phyloP scores from a whole-genome alignment of 1,140 invertebrate genomes.

The Globodera ellingtonae region DNA sequence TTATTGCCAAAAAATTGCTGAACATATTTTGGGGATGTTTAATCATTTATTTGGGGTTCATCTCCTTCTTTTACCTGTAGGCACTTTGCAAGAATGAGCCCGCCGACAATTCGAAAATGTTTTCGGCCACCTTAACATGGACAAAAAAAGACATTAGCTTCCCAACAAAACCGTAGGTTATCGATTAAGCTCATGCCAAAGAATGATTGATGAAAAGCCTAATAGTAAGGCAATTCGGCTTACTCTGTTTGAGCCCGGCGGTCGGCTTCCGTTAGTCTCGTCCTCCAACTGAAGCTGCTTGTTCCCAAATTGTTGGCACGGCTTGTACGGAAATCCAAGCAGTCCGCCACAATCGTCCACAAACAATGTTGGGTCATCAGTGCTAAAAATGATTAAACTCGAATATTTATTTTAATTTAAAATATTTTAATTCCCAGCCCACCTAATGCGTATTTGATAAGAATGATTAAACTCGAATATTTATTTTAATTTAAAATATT shows the following conservation, averaged over 20 bases:
- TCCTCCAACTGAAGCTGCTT: constrained; percentile 12
- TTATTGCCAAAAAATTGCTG: not conserved
- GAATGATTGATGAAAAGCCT: not conserved
- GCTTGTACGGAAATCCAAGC: constrained; percentile 44
- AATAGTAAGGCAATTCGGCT: no score
- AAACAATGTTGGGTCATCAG: constrained; percentile 33
- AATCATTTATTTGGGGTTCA: no score
- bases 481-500: constrained; percentile 1
- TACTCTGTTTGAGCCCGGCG: constrained; percentile 18
- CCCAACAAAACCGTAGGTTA: no score
- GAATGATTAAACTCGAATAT: constrained; percentile 27
- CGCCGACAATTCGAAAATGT: constrained; percentile 57
- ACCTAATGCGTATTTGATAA: constrained; percentile 54
- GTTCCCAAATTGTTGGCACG: constrained; percentile 33
- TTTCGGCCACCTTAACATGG: constrained; percentile 49
- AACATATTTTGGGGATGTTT: no score
- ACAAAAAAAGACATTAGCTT: constrained; percentile 3
- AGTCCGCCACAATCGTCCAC: constrained; percentile 48
- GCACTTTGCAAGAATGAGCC: constrained; percentile 57
- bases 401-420: constrained; percentile 2
- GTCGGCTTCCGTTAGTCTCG: constrained; percentile 10
- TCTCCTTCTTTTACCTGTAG: constrained; percentile 37
- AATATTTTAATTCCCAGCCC: constrained; percentile 14
- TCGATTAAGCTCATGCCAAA: no score
- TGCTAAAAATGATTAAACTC: constrained; percentile 35